Percentiles rank a stretch among this genome's conserved stretches.
These are phyloP conservation scores for Aphidius gifuensis DNA, from an alignment of 1,140 invertebrate species.

Conservation along the genomic window DNA sequence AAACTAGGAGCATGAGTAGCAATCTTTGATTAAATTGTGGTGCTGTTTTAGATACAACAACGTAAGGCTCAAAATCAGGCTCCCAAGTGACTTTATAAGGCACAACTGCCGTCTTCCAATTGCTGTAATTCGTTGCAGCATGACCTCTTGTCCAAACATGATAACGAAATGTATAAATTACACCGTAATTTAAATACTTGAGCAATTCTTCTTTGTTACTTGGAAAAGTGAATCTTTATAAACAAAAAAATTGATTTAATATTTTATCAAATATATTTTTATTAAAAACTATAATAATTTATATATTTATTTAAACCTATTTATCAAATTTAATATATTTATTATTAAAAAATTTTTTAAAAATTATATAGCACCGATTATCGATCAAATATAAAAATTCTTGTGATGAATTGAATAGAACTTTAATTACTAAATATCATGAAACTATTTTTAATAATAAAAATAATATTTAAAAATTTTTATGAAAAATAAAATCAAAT, in stretches of 20 bases:
- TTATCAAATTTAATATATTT: too few species aligned
- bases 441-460: neutral
- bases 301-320: neutral
- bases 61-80: constrained; percentile 88
- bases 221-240: constrained; percentile 67
- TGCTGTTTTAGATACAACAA: constrained; percentile 77
- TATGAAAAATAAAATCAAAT: neutral
- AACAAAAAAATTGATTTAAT: too few species aligned
- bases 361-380: too few species aligned
- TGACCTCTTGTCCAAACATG: constrained; percentile 82
- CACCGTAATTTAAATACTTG: constrained; percentile 70
- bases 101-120: constrained; percentile 75
- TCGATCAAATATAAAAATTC: too few species aligned
- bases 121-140: constrained; percentile 80
- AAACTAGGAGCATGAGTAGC: constrained; percentile 89
- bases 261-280: neutral
- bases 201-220: constrained; percentile 76
- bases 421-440: neutral
- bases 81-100: constrained; percentile 88
- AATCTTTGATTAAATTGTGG: constrained; percentile 84
- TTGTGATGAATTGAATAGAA: too few species aligned
- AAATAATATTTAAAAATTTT: neutral
- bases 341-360: too few species aligned
- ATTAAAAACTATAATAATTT: too few species aligned
- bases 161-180: constrained; percentile 79